Evolutionary conservation across 92 coral and sea anemone genomes (phyloP).

Genomic region (Palythoa caribaeorum): DNA sequence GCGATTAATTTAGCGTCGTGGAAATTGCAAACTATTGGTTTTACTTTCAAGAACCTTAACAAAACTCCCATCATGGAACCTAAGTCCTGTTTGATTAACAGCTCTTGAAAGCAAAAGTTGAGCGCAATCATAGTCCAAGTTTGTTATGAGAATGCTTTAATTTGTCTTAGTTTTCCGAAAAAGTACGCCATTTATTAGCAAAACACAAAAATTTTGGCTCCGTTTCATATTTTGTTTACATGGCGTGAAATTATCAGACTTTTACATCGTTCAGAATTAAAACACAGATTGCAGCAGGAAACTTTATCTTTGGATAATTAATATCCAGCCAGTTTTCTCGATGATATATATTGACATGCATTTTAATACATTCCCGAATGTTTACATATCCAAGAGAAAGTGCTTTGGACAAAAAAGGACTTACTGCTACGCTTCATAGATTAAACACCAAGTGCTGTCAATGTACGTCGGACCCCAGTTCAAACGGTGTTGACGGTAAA

Average conservation of each 20-base stretch:
- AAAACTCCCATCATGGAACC: neutral
- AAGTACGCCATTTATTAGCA: neutral
- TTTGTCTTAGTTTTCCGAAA: neutral
- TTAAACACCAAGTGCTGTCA: constrained; percentile 5
- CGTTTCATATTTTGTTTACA: neutral
- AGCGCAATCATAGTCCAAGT: neutral
- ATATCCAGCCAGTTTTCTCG: neutral
- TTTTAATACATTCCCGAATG: neutral
- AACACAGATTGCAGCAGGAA: neutral
- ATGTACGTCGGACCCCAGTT: neutral
- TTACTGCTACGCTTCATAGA: neutral
- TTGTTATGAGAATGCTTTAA: neutral
- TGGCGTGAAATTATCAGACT: neutral
- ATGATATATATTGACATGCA: neutral
- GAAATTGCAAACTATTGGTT: neutral
- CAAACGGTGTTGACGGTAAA: neutral
- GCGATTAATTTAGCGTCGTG: neutral
- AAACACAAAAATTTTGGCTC: neutral
- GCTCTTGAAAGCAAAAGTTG: neutral
- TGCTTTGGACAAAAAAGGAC: constrained; percentile 20
- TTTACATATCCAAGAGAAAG: constrained; percentile 36
- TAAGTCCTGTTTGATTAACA: neutral
- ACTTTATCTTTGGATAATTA: neutral
- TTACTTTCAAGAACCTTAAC: neutral
- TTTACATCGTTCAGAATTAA: neutral